Conservation (phyloP, 2,888 invertebrate species). For the Scaptomyza flava region DNA sequence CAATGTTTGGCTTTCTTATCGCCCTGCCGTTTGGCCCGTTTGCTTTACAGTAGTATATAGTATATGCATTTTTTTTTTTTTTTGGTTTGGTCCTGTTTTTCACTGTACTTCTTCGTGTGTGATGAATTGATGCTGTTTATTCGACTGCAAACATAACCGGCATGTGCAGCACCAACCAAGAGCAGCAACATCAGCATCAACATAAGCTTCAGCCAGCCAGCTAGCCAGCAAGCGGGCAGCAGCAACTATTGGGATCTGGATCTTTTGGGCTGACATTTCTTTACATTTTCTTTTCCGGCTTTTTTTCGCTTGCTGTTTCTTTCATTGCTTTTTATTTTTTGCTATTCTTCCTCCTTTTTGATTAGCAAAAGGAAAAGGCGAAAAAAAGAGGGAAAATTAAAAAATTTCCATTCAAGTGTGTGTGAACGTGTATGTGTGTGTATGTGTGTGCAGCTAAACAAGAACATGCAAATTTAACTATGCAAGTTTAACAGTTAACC, state of each 20-base stretch:
- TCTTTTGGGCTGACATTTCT: slow-evolving; percentile 32
- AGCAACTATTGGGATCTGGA: slow-evolving; percentile 42
- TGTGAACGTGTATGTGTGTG: slow-evolving; percentile 17
- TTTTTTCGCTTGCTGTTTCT: slow-evolving; percentile 12
- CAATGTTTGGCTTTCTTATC: slow-evolving; percentile 13
- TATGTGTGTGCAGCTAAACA: slow-evolving; percentile 32
- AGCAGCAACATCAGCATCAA: neutral
- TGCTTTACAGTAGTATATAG: neutral
- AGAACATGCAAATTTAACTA: slow-evolving; percentile 35
- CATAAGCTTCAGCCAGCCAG: slow-evolving; percentile 14
- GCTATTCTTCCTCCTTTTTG: slow-evolving; percentile 58
- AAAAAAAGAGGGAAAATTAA: slow-evolving; percentile 50
- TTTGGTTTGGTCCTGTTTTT: slow-evolving; percentile 1
- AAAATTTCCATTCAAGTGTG: slow-evolving; percentile 39
- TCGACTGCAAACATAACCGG: slow-evolving; percentile 78
- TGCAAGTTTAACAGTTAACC: neutral
- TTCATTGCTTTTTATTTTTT: slow-evolving; percentile 1
- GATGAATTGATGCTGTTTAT: slow-evolving; percentile 79
- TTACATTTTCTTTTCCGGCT: slow-evolving; percentile 23
- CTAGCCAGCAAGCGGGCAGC: slow-evolving; percentile 7
- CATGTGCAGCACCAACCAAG: slow-evolving; percentile 30
- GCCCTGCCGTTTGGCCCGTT: slow-evolving; percentile 23
- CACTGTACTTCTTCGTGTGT: slow-evolving; percentile 49
- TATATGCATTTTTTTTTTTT: neutral
- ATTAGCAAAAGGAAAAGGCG: slow-evolving; percentile 61